Percentiles rank a stretch among this genome's conserved stretches.
Evolutionary conservation across 64 coral and sea anemone genomes (phyloP).

Genomic region (Dendrophyllia cribrosa): DNA sequence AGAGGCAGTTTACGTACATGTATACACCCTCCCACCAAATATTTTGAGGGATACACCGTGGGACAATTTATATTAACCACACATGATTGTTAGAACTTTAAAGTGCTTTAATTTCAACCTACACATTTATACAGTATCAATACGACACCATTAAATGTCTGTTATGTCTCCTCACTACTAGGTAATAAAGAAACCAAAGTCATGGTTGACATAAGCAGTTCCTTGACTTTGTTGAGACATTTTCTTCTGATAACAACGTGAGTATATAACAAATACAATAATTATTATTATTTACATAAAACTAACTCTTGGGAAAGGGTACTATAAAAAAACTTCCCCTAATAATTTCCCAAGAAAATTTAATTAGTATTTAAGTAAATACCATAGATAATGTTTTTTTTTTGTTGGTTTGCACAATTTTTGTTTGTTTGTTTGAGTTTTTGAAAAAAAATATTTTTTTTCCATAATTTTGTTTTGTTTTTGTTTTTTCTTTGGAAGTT

Average conservation of each 20-base stretch:
- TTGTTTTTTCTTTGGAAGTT: background rate
- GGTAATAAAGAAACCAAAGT: slow-evolving; percentile 17
- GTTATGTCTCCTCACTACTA: slow-evolving; percentile 6
- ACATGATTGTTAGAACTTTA: background rate
- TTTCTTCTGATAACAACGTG: background rate
- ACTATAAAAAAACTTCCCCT: slow-evolving; percentile 23
- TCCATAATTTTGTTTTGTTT: background rate
- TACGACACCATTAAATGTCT: slow-evolving; percentile 9
- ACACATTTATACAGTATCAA: background rate
- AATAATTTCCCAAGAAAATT: background rate
- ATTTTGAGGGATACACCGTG: background rate
- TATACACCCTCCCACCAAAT: too few relatives aligned
- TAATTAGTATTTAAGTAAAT: background rate
- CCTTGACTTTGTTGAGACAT: slow-evolving; percentile 1
- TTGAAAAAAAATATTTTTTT: background rate
- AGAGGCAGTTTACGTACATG: too few relatives aligned
- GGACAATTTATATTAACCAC: too few relatives aligned
- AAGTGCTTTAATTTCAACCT: slow-evolving; percentile 28
- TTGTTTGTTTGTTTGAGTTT: background rate
- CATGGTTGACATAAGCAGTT: background rate
- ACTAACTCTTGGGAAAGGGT: background rate
- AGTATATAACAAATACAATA: background rate
- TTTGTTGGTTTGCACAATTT: background rate
- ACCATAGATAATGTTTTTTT: background rate
- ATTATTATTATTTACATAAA: background rate